Evolutionary conservation across 2,113 vertebrate species (phyloP).

Genomic region (Callipepla californica): DNA sequence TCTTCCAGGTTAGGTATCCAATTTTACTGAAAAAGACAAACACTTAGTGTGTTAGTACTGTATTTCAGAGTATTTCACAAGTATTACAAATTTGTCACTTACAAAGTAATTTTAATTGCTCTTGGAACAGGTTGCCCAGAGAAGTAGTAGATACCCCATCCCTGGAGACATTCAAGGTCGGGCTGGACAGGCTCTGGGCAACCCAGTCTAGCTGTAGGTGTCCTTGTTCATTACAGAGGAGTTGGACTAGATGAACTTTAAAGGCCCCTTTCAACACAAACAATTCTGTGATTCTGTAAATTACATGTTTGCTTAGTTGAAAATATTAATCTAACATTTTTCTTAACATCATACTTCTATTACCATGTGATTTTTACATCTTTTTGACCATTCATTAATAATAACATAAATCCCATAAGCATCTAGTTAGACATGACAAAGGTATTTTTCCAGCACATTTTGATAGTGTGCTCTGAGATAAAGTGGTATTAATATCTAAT

Average conservation of each 20-base stretch:
- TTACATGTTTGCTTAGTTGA: neutral
- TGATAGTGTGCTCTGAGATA: neutral
- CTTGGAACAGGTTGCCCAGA: neutral
- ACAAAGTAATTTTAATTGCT: neutral
- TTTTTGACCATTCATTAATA: neutral
- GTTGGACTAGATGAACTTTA: neutral
- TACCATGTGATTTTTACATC: neutral
- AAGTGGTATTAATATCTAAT: neutral
- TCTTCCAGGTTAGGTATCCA: neutral
- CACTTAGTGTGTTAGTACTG: neutral
- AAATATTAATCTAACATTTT: neutral
- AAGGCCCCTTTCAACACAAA: neutral
- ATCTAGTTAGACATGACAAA: fast-evolving
- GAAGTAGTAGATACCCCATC: neutral
- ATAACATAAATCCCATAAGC: neutral
- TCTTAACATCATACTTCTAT: neutral
- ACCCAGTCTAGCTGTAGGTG: too few species aligned
- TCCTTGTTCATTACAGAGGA: neutral
- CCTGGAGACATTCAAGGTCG: too few species aligned
- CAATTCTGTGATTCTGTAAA: neutral
- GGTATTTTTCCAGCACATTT: neutral
- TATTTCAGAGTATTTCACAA: neutral
- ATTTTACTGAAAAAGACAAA: neutral
- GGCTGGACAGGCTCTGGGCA: too few species aligned
- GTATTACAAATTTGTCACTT: neutral